Conservation (phyloP, 2,888 invertebrate species). For the Himalopsyche japonica region DNA sequence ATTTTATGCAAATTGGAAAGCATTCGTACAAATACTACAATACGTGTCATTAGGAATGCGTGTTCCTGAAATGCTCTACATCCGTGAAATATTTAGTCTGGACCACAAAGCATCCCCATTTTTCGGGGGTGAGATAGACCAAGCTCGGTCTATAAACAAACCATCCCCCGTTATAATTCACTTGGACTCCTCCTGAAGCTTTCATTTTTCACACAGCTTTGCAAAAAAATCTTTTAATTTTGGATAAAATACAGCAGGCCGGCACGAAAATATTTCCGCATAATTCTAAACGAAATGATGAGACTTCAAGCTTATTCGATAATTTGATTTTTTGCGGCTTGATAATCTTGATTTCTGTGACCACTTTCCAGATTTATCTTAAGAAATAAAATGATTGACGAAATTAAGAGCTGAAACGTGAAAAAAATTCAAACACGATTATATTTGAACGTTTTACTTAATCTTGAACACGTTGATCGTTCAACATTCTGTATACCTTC, state of each 20-base stretch:
- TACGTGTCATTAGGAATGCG: neutral
- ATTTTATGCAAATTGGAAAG: neutral
- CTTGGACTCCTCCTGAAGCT: neutral
- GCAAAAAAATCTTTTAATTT: slow-evolving; percentile 25
- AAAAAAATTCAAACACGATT: too few relatives aligned
- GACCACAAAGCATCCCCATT: neutral
- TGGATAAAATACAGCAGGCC: slow-evolving; percentile 21
- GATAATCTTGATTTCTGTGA: neutral
- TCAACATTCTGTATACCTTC: too few relatives aligned
- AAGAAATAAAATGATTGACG: neutral
- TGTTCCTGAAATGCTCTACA: neutral
- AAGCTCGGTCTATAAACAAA: neutral
- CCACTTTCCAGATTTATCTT: neutral
- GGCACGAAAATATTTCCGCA: neutral
- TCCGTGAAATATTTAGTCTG: neutral
- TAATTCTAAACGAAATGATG: neutral
- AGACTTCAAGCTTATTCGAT: neutral
- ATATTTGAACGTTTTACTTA: too few relatives aligned
- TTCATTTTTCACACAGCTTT: neutral
- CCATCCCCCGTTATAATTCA: neutral
- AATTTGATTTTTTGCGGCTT: neutral
- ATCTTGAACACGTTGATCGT: too few relatives aligned
- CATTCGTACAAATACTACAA: neutral
- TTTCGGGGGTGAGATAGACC: neutral
- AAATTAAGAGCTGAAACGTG: neutral